A percentile compares a stretch with the other conserved stretches of the same genome.
Evolutionary conservation across 2,113 vertebrate species (phyloP).

Genomic region (Ondatra zibethicus): DNA sequence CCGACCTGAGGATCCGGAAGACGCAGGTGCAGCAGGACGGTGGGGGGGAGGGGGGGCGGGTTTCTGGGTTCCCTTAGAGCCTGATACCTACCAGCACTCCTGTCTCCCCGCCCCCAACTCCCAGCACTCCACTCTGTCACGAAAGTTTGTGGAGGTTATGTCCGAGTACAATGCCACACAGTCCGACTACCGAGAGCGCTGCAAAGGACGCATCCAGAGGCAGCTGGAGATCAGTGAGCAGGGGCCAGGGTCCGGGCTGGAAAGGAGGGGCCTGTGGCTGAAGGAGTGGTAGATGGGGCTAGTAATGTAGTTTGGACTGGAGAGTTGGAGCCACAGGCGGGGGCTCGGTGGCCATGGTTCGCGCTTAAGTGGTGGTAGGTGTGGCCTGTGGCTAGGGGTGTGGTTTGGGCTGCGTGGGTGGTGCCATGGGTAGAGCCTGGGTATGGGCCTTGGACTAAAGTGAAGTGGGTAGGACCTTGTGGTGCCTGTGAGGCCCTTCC

Average conservation of each 20-base stretch:
- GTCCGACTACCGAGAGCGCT: slow-evolving; percentile 90
- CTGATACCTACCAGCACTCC: not conserved
- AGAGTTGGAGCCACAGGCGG: not conserved
- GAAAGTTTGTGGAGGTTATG: slow-evolving; percentile 93
- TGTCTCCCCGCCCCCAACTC: not conserved
- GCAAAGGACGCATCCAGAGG: slow-evolving; percentile 91
- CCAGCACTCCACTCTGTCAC: slow-evolving; percentile 90
- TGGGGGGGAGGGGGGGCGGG: not conserved
- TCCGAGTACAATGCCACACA: slow-evolving; percentile 91
- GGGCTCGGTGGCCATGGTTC: not conserved
- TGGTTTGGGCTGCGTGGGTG: not conserved
- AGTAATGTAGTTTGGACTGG: not conserved
- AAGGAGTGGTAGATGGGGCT: not conserved
- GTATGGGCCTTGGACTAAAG: not conserved
- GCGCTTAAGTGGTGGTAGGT: not conserved
- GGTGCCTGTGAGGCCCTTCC: not conserved
- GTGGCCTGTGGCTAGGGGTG: not conserved
- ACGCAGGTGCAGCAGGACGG: slow-evolving; percentile 90
- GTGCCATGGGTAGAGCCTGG: not conserved
- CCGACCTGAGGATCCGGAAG: slow-evolving; percentile 97
- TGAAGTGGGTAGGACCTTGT: not conserved
- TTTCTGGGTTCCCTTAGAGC: not conserved
- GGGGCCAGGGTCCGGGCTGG: not conserved
- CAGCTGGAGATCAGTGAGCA: slow-evolving; percentile 92
- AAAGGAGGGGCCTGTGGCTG: not conserved